phyloP scores from a whole-genome alignment of 2,113 vertebrate genomes.

The Crotalus helleri region DNA sequence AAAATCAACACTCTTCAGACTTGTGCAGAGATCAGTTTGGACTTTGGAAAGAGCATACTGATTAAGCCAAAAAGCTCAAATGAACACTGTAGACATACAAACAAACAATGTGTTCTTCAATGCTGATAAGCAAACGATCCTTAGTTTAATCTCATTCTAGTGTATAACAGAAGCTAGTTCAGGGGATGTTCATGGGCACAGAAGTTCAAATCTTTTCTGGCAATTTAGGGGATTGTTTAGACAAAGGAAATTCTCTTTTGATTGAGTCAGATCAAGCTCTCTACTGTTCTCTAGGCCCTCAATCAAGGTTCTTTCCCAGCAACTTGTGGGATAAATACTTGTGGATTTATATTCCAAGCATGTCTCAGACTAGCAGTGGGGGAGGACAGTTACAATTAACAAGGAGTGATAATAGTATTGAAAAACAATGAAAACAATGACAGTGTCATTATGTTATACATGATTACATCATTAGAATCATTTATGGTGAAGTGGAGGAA shows the following conservation, averaged over 20 bases:
- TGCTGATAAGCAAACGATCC: slow-evolving; percentile 12
- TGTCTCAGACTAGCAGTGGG: neutral
- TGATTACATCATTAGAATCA: neutral
- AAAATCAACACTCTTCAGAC: slow-evolving; percentile 54
- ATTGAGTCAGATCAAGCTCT: neutral
- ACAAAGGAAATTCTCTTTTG: neutral
- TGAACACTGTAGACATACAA: slow-evolving; percentile 26
- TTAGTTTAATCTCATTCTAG: slow-evolving; percentile 1
- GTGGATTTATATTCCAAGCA: neutral
- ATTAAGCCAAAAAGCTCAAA: slow-evolving; percentile 38
- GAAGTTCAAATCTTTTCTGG: neutral
- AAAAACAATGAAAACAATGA: neutral
- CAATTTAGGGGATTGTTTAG: neutral
- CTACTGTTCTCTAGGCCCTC: neutral
- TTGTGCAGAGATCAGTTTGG: slow-evolving; percentile 39
- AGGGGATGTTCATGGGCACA: neutral
- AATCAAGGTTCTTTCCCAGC: neutral
- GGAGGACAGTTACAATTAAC: neutral
- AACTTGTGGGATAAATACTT: neutral
- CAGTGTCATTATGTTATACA: neutral
- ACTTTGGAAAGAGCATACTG: slow-evolving; percentile 42
- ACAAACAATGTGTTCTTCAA: slow-evolving; percentile 16
- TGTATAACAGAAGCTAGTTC: slow-evolving; percentile 29
- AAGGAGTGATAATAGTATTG: neutral
- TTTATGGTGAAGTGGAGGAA: neutral